Conservation (phyloP, 2,113 vertebrate genomes). For the Sinocyclocheilus anshuiensis region DNA sequence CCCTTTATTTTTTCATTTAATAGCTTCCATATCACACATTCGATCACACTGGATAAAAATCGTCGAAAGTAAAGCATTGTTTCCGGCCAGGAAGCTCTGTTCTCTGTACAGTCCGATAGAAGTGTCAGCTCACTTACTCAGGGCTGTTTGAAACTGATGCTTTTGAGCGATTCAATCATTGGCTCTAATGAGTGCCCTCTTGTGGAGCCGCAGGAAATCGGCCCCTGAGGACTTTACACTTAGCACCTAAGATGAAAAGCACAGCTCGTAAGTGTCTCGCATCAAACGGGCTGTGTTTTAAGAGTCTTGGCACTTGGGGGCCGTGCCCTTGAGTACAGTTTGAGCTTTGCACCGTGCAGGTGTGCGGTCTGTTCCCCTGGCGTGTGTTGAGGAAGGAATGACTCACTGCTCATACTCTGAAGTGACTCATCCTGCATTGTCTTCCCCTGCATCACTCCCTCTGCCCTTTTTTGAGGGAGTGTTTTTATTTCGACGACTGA, state of each 20-base stretch:
- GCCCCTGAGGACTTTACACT: conserved; percentile 8
- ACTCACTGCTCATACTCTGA: conserved; percentile 70
- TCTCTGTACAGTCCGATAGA: conserved; percentile 40
- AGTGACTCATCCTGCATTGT: conserved; percentile 70
- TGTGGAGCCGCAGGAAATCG: conserved; percentile 1
- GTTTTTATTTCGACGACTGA: conserved; percentile 54
- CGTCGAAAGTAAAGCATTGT: conserved; percentile 30
- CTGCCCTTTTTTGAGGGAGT: conserved; percentile 43
- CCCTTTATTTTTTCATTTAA: conserved; percentile 63
- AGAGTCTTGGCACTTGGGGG: conserved; percentile 34
- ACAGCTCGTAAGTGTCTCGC: conserved; percentile 5
- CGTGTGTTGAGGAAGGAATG: conserved; percentile 71
- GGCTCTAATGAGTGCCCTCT: conserved; percentile 42
- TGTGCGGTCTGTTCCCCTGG: conserved; percentile 72
- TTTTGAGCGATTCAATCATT: neutral
- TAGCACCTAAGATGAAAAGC: conserved; percentile 30
- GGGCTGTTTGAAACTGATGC: neutral
- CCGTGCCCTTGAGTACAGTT: conserved; percentile 41
- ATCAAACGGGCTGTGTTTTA: conserved; percentile 38
- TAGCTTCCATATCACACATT: conserved; percentile 69
- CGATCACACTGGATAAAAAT: conserved; percentile 48
- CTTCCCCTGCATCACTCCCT: conserved; percentile 55
- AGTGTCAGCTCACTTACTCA: neutral
- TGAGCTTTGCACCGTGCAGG: conserved; percentile 64
- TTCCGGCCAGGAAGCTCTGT: conserved; percentile 48